Conservation (phyloP, 2,113 vertebrate genomes). For the Scophthalmus maximus region DNA sequence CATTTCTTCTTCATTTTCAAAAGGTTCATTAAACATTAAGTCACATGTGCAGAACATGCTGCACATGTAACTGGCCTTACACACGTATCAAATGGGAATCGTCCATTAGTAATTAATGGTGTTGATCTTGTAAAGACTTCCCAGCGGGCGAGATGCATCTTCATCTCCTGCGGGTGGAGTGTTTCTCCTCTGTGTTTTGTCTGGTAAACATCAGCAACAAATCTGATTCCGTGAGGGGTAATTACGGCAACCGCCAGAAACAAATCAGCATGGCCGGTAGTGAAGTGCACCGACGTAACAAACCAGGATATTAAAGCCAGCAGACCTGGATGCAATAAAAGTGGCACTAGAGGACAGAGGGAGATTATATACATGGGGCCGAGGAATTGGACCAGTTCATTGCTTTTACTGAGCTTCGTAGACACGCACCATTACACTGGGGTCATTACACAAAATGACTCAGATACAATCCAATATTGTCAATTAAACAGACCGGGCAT, state of each 20-base stretch:
- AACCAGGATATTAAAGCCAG: constrained; percentile 63
- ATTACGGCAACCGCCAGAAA: constrained; percentile 54
- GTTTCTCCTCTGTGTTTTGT: constrained; percentile 26
- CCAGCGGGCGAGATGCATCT: constrained; percentile 53
- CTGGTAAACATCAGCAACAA: constrained; percentile 59
- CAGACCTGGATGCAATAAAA: constrained; percentile 56
- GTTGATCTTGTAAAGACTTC: constrained; percentile 65
- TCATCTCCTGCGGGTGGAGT: constrained; percentile 54
- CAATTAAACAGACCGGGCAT: background rate
- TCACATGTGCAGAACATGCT: constrained; percentile 10
- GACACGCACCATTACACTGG: constrained; percentile 47
- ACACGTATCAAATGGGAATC: constrained; percentile 17
- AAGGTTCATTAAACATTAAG: constrained; percentile 35
- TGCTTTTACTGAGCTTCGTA: constrained; percentile 58
- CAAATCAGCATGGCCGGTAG: constrained; percentile 52
- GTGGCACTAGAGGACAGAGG: constrained; percentile 37
- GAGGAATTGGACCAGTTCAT: constrained; percentile 45
- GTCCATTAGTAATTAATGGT: constrained; percentile 58
- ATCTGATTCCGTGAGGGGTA: constrained; percentile 58
- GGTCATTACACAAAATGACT: constrained; percentile 62
- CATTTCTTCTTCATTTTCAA: background rate
- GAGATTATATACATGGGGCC: constrained; percentile 44
- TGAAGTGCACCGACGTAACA: constrained; percentile 47
- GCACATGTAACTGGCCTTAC: constrained; percentile 19
- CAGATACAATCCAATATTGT: constrained; percentile 46